Conservation (phyloP, 2,797 vertebrate genomes). For the Brachyalestes nurse region DNA sequence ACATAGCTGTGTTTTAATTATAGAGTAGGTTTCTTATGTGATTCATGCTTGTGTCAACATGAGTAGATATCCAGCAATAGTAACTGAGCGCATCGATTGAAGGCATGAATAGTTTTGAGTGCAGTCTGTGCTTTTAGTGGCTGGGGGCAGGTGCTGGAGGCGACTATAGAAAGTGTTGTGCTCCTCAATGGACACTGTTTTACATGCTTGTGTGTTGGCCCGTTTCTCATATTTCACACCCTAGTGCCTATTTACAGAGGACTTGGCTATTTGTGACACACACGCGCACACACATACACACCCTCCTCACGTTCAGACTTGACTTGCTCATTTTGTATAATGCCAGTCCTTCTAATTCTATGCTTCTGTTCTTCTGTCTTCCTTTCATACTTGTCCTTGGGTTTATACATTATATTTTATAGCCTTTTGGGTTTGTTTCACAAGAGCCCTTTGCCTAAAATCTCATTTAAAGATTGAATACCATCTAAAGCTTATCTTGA, state of each 20-base stretch:
- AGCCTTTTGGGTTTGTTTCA: background rate
- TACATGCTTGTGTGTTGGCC: constrained; percentile 20
- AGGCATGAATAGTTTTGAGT: background rate
- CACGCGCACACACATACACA: constrained; percentile 25
- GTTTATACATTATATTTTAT: background rate
- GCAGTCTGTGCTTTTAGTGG: background rate
- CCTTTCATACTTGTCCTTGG: no score
- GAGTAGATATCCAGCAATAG: background rate
- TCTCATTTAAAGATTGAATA: background rate
- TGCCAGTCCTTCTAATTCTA: background rate
- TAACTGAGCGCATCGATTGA: background rate
- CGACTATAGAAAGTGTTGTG: constrained; percentile 17
- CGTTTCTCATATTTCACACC: constrained; percentile 17
- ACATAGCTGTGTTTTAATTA: background rate
- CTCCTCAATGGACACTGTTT: constrained; percentile 36
- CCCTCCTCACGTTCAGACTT: constrained; percentile 58
- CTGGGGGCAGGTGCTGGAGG: constrained; percentile 6
- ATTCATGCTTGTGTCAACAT: background rate
- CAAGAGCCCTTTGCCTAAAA: background rate
- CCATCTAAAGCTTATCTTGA: background rate
- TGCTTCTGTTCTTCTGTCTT: background rate
- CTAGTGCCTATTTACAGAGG: constrained; percentile 15
- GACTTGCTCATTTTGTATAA: constrained; percentile 45
- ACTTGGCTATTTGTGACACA: constrained; percentile 22
- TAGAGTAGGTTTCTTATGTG: background rate